Conservation (phyloP, 2,888 invertebrate species). For the Amphipyra tragopoginis region DNA sequence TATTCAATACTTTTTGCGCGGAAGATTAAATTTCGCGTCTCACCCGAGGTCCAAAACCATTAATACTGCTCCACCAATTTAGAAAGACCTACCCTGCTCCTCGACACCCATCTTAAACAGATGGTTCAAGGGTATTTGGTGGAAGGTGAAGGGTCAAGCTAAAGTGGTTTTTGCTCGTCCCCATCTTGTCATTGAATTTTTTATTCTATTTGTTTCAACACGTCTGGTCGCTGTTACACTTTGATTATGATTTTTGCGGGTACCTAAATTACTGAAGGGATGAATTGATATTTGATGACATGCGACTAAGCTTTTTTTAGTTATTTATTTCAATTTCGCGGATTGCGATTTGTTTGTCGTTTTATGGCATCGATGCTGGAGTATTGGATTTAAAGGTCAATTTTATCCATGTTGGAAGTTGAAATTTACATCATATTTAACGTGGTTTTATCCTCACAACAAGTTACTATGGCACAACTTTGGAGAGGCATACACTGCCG, state of each 20-base stretch:
- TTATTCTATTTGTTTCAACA: constrained; percentile 74
- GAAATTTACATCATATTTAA: no score
- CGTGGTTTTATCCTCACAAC: no score
- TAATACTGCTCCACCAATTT: constrained; percentile 78
- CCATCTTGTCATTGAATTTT: constrained; percentile 79
- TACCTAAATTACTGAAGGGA: constrained; percentile 71
- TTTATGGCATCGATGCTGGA: not conserved
- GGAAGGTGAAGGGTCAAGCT: constrained; percentile 53
- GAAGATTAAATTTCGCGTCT: constrained; percentile 88
- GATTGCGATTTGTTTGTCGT: constrained; percentile 1
- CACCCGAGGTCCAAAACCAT: constrained; percentile 82
- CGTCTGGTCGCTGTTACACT: constrained; percentile 83
- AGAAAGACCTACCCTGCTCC: constrained; percentile 63
- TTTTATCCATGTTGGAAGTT: not conserved
- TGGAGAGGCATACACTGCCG: no score
- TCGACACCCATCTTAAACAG: constrained; percentile 6
- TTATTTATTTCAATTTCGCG: constrained; percentile 17
- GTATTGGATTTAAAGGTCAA: not conserved
- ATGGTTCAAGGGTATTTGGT: constrained; percentile 22
- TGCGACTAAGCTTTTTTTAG: constrained; percentile 36
- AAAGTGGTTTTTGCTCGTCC: constrained; percentile 68
- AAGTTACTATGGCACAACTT: no score
- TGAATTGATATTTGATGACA: constrained; percentile 78
- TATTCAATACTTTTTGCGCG: constrained; percentile 88
- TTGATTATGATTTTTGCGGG: constrained; percentile 86